Evolutionary conservation across 1,140 invertebrate species (phyloP).

Genomic region (Amphibalanus amphitrite): DNA sequence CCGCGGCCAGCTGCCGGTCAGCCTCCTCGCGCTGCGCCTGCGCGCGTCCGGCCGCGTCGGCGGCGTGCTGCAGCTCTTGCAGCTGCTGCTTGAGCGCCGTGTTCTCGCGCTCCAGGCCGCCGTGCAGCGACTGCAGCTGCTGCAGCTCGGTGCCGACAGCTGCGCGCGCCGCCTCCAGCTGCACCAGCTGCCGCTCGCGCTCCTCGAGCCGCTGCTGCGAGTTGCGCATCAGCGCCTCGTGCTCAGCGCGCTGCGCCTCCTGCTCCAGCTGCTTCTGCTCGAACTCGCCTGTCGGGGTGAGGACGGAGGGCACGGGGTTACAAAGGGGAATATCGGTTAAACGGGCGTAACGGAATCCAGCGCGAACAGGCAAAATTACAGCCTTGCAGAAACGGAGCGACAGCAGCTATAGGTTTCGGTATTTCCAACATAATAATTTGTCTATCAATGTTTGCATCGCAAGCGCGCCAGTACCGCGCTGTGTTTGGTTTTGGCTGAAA

Average conservation of each 20-base stretch:
- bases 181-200: background rate
- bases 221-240: background rate
- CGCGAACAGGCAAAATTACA: too few species aligned
- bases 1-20: background rate
- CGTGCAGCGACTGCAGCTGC: background rate
- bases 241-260: background rate
- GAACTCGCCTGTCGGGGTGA: background rate
- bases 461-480: too few species aligned
- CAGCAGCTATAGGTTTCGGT: too few species aligned
- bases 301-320: too few species aligned
- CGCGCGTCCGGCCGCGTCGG: background rate
- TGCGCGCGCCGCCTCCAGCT: background rate
- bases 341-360: too few species aligned
- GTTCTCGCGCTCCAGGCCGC: slow-evolving; percentile 2
- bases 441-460: too few species aligned
- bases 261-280: background rate
- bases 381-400: too few species aligned
- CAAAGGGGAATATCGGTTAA: too few species aligned
- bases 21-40: background rate
- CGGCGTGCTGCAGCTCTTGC: background rate
- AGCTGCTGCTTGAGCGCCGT: slow-evolving; percentile 2
- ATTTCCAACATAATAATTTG: too few species aligned
- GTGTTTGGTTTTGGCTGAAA: too few species aligned
- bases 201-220: background rate
- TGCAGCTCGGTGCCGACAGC: background rate